A percentile compares a stretch with the other conserved stretches of the same genome.
These are phyloP conservation scores for Acanthisitta chloris DNA, from an alignment of 2,113 vertebrate genomes.

Conservation along the genomic window DNA sequence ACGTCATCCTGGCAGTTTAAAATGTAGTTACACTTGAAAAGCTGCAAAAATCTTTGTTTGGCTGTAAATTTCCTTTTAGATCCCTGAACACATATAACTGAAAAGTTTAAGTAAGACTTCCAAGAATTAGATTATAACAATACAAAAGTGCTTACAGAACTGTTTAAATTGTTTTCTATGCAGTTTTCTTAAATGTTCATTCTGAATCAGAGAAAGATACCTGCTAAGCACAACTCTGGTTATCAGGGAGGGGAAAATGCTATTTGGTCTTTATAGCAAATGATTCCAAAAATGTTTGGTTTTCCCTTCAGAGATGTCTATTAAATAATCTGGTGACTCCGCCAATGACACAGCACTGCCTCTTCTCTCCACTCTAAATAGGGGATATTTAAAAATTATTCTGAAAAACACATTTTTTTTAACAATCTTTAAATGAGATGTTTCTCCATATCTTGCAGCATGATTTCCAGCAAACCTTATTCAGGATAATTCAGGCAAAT, in stretches of 20 bases:
- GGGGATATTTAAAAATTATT: neutral
- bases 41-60: neutral
- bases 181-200: neutral
- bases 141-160: neutral
- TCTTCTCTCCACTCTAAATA: neutral
- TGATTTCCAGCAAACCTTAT: neutral
- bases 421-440: neutral
- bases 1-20: neutral
- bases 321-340: neutral
- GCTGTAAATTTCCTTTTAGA: neutral
- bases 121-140: neutral
- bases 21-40: neutral
- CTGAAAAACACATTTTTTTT: neutral
- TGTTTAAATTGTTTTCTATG: neutral
- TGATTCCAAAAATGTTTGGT: neutral
- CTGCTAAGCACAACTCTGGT: neutral
- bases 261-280: neutral
- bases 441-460: neutral
- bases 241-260: neutral
- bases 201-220: neutral
- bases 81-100: rapidly evolving
- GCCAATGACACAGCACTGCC: neutral
- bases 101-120: neutral
- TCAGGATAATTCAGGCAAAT: neutral
- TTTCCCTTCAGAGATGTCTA: neutral